Conservation (phyloP, 2,888 invertebrate genomes). For the Eudemis profundana region DNA sequence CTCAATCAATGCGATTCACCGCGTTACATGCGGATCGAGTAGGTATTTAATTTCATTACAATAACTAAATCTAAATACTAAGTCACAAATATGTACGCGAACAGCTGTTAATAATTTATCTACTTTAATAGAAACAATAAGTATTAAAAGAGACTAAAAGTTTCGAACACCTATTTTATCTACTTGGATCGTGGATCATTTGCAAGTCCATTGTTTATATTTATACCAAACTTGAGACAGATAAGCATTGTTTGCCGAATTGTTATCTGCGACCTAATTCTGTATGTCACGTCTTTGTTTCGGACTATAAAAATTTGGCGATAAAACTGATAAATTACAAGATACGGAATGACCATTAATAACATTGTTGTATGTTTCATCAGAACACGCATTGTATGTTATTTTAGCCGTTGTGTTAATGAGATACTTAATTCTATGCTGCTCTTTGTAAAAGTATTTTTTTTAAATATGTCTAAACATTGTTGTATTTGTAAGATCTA, state of each 20-base stretch:
- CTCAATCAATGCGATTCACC: conserved; percentile 4
- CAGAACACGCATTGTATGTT: neutral
- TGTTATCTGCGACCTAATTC: conserved; percentile 33
- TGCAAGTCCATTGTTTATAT: conserved; percentile 30
- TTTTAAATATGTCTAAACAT: too few relatives aligned
- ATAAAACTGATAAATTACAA: conserved; percentile 12
- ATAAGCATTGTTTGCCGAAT: conserved; percentile 26
- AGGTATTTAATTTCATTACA: too few relatives aligned
- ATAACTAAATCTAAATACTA: too few relatives aligned
- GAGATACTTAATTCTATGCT: too few relatives aligned
- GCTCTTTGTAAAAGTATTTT: too few relatives aligned
- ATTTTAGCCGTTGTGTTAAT: too few relatives aligned
- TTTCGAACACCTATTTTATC: neutral
- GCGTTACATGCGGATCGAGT: neutral
- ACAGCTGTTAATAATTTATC: too few relatives aligned
- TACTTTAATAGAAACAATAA: too few relatives aligned
- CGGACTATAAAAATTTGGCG: conserved; percentile 5
- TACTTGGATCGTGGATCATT: neutral
- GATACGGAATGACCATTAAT: neutral
- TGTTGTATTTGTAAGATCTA: too few relatives aligned
- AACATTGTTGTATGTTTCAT: neutral
- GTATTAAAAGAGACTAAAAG: neutral
- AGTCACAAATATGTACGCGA: too few relatives aligned
- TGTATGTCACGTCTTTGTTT: conserved; percentile 19
- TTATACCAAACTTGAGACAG: conserved; percentile 13